Conservation (phyloP, 2,797 vertebrate species). For the Notamacropus eugenii region DNA sequence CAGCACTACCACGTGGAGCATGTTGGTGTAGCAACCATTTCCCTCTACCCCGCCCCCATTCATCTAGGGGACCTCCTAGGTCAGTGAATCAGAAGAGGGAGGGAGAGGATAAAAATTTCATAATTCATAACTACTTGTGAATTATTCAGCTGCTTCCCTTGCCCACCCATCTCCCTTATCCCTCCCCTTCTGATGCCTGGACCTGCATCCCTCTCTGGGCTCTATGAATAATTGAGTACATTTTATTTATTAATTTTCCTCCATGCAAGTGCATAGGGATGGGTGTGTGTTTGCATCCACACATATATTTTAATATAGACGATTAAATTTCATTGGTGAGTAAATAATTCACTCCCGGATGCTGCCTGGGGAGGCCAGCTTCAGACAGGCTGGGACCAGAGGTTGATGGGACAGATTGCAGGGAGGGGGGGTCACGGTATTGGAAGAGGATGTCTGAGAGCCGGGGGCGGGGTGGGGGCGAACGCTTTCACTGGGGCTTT, state of each 20-base stretch:
- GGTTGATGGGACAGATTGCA: not conserved
- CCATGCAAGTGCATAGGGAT: not conserved
- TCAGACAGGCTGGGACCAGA: not conserved
- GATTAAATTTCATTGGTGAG: fast-evolving
- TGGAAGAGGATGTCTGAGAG: too few relatives aligned
- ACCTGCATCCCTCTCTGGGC: not conserved
- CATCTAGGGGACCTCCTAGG: not conserved
- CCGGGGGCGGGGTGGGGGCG: fast-evolving
- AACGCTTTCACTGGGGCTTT: not conserved
- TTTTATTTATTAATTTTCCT: conserved; percentile 34
- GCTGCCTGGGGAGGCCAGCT: fast-evolving
- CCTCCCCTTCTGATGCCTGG: not conserved
- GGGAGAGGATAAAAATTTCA: not conserved
- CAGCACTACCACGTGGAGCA: not conserved
- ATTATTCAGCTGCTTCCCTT: not conserved
- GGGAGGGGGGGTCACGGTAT: not conserved
- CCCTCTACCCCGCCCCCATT: not conserved
- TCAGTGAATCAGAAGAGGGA: not conserved
- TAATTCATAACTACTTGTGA: not conserved
- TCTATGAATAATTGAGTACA: not conserved
- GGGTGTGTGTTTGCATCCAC: not conserved
- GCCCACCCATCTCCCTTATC: not conserved
- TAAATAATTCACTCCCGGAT: not conserved
- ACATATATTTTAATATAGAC: not conserved
- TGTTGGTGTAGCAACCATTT: not conserved